Conservation (phyloP, 1,140 invertebrate species). For the Aphaenogaster floridana region DNA sequence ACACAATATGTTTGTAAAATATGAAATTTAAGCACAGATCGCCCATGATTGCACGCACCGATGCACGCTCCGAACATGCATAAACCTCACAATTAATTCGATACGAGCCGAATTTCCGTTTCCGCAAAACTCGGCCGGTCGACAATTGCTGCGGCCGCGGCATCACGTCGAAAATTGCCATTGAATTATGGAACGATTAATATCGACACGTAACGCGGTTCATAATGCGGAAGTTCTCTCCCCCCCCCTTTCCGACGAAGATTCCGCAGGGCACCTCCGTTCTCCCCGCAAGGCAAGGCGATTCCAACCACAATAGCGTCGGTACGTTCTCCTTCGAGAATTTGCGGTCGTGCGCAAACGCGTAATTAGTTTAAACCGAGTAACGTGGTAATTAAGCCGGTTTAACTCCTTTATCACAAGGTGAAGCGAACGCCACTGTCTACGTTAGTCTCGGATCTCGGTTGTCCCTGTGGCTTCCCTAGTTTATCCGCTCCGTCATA, state of each 20-base stretch:
- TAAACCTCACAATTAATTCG: constrained; percentile 47
- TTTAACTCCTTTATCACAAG: constrained; percentile 73
- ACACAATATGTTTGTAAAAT: constrained; percentile 13
- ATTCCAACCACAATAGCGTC: constrained; percentile 64
- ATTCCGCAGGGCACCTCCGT: not conserved
- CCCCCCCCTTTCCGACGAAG: not conserved
- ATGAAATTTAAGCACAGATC: constrained; percentile 32
- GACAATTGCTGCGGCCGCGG: constrained; percentile 24
- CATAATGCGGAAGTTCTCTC: not conserved
- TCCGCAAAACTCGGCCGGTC: constrained; percentile 30
- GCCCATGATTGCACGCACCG: not conserved
- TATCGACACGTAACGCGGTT: constrained; percentile 2
- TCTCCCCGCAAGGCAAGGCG: constrained; percentile 13
- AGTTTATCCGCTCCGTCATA: constrained; percentile 23
- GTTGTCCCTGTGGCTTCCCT: constrained; percentile 52
- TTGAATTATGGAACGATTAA: constrained; percentile 44
- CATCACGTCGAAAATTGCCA: constrained; percentile 35
- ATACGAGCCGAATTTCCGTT: constrained; percentile 42
- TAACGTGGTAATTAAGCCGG: constrained; percentile 72
- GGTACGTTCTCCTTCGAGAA: constrained; percentile 64
- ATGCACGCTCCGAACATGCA: not conserved
- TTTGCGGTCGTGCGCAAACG: constrained; percentile 68
- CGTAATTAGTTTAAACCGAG: constrained; percentile 74
- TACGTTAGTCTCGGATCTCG: constrained; percentile 40
- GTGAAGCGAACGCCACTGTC: constrained; percentile 33